These are phyloP conservation scores for Hypomesus transpacificus DNA, from an alignment of 2,113 vertebrate genomes.

Conservation along the genomic window DNA sequence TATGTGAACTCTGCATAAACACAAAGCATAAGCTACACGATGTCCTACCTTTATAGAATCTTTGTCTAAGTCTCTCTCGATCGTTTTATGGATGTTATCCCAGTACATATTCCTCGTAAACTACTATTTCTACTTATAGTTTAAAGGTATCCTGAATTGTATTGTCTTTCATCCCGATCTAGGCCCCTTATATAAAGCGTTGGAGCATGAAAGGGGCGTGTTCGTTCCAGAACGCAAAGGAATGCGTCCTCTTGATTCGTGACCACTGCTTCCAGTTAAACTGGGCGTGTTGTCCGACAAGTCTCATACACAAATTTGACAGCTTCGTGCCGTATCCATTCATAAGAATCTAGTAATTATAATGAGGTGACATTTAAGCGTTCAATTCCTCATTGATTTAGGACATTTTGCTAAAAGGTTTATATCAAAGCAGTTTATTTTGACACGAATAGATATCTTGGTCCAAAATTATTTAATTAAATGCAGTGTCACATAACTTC, in stretches of 20 bases:
- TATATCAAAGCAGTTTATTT: too few species aligned
- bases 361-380: constrained; percentile 6
- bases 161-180: constrained; percentile 33
- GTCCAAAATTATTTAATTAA: too few species aligned
- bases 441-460: too few species aligned
- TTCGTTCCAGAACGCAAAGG: constrained; percentile 12
- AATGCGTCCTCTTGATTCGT: constrained; percentile 62
- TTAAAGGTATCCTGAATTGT: constrained; percentile 15
- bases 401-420: too few species aligned
- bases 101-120: constrained; percentile 44
- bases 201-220: constrained; percentile 49
- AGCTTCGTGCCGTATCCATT: constrained; percentile 53
- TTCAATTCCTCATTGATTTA: not conserved
- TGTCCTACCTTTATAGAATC: constrained; percentile 51
- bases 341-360: constrained; percentile 43
- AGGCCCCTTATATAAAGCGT: constrained; percentile 67
- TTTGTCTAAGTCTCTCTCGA: constrained; percentile 30
- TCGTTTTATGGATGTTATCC: constrained; percentile 42
- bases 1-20: not conserved
- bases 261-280: constrained; percentile 54
- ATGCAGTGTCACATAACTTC: too few species aligned
- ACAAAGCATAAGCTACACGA: not conserved
- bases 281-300: constrained; percentile 58
- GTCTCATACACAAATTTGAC: constrained; percentile 42
- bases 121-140: constrained; percentile 7